These are phyloP conservation scores for Drosophila mauritiana DNA, from an alignment of 1,140 invertebrate genomes.

Conservation along the genomic window DNA sequence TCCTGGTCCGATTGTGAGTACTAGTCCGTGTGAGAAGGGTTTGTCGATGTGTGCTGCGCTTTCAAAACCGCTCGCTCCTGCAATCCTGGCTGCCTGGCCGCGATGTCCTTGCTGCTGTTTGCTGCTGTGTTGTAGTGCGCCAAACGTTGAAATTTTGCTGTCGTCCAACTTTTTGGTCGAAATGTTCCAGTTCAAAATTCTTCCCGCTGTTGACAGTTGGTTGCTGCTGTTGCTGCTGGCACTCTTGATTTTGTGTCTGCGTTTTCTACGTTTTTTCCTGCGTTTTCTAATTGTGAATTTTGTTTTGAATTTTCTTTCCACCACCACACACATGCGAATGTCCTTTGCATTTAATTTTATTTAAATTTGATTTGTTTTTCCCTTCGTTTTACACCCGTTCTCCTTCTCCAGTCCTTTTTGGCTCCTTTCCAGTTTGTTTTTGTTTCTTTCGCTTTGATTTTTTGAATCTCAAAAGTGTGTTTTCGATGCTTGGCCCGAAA, in stretches of 20 bases:
- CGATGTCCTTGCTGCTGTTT: constrained; percentile 34
- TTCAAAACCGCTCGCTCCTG: constrained; percentile 53
- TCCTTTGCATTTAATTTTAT: constrained; percentile 84
- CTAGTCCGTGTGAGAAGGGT: constrained; percentile 9
- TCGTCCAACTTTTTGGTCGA: constrained; percentile 76
- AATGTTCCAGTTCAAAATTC: constrained; percentile 68
- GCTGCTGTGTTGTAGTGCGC: constrained; percentile 58
- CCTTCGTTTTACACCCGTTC: constrained; percentile 26
- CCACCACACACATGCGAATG: constrained; percentile 85
- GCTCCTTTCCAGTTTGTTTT: constrained; percentile 36
- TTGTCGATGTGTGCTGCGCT: constrained; percentile 47
- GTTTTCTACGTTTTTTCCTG: constrained; percentile 84
- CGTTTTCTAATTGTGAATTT: constrained; percentile 85
- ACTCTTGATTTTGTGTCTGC: constrained; percentile 72
- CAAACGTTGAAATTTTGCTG: constrained; percentile 82
- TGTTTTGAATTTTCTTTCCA: constrained; percentile 84
- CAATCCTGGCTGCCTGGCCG: constrained; percentile 42
- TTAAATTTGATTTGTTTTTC: constrained; percentile 68
- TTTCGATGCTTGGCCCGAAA: constrained; percentile 51
- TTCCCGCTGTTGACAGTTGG: constrained; percentile 49
- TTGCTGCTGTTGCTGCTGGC: constrained; percentile 22
- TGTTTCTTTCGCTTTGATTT: constrained; percentile 59
- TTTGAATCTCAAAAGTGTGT: constrained; percentile 58
- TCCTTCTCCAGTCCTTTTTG: constrained; percentile 35
- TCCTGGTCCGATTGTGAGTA: constrained; percentile 18